Percentiles rank a stretch among this genome's conserved stretches.
These are phyloP conservation scores for Typhlomys cinereus DNA, from an alignment of 2,113 vertebrate genomes.

Conservation along the genomic window DNA sequence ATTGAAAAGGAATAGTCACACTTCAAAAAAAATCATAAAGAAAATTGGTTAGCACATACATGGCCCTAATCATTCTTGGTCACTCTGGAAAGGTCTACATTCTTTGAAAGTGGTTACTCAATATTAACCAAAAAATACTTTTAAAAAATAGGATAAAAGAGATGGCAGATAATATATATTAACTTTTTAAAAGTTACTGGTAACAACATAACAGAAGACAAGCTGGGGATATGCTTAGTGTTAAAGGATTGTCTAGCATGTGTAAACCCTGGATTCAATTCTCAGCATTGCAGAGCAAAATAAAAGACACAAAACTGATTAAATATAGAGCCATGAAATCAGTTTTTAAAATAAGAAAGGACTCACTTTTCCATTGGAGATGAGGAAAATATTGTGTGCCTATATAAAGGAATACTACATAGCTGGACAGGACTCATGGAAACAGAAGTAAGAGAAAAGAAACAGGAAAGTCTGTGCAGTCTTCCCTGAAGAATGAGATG, in stretches of 20 bases:
- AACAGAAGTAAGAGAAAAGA: not conserved
- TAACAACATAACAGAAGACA: not conserved
- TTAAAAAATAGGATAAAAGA: not conserved
- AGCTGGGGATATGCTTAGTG: no score
- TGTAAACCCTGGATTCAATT: not conserved
- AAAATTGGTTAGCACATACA: not conserved
- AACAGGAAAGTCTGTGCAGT: not conserved
- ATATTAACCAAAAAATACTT: not conserved
- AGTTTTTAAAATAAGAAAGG: not conserved
- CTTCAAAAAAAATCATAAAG: not conserved
- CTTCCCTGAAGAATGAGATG: not conserved
- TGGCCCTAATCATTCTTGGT: not conserved
- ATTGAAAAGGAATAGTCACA: not conserved
- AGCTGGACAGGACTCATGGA: not conserved
- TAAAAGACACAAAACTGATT: not conserved
- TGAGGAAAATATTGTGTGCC: not conserved
- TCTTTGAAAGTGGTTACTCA: not conserved
- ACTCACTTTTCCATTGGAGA: not conserved
- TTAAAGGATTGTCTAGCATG: not conserved
- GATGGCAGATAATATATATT: not conserved
- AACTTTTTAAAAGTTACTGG: constrained; percentile 10
- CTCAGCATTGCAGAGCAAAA: not conserved
- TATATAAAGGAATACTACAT: not conserved
- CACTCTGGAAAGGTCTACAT: not conserved
- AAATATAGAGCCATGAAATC: not conserved